Evolutionary conservation across 1,140 invertebrate species (phyloP).

Genomic region (Pseudachorutes palmiensis): DNA sequence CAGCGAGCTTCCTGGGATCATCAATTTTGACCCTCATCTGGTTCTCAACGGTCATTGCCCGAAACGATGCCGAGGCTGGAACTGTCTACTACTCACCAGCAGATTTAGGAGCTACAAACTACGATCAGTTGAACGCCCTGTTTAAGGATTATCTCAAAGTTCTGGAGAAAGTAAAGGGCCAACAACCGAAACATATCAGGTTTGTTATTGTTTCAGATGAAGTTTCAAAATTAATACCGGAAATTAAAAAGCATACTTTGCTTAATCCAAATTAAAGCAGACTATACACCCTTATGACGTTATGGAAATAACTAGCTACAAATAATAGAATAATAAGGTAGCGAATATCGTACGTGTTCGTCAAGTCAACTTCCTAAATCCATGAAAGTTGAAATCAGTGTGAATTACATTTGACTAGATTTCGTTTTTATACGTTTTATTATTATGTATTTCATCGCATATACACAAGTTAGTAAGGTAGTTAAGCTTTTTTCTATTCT

Average conservation of each 20-base stretch:
- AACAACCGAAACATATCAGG: conserved; percentile 3
- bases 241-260: not conserved
- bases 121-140: not conserved
- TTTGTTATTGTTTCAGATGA: not conserved
- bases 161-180: conserved; percentile 1
- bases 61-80: not conserved
- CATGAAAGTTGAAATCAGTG: no score
- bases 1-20: no score
- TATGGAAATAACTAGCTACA: not conserved
- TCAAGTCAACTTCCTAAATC: no score
- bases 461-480: no score
- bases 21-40: not conserved
- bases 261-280: not conserved
- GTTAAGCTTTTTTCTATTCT: no score
- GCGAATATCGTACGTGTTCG: no score
- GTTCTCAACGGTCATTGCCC: not conserved
- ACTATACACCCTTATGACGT: not conserved
- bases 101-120: not conserved
- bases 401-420: no score
- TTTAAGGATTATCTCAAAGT: conserved; percentile 4
- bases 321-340: not conserved
- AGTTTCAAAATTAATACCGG: not conserved
- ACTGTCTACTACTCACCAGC: not conserved
- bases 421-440: no score
- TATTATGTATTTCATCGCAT: no score